Conservation (phyloP, 2,113 vertebrate genomes). For the Saimiri boliviensis region DNA sequence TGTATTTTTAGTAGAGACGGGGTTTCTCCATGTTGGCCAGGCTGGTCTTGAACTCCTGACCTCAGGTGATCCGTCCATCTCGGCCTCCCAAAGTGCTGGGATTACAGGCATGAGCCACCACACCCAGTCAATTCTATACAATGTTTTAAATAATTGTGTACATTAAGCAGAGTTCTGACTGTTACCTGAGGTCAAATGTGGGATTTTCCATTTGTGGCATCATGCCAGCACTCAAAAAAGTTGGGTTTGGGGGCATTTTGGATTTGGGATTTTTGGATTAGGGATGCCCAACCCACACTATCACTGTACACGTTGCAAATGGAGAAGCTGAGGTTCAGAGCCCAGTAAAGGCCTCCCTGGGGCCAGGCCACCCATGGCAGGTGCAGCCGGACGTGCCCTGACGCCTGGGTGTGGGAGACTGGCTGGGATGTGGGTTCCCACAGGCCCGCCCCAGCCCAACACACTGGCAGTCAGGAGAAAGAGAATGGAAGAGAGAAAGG, state of each 20-base stretch:
- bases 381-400: rapidly evolving
- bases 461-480: neutral
- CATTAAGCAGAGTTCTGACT: neutral
- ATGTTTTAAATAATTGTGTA: neutral
- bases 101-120: neutral
- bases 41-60: neutral
- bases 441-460: rapidly evolving
- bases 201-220: neutral
- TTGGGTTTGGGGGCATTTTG: neutral
- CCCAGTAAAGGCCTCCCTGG: rapidly evolving
- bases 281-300: neutral
- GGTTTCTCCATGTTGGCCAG: neutral
- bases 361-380: neutral
- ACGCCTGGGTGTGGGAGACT: rapidly evolving
- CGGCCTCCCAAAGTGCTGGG: neutral
- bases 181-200: neutral
- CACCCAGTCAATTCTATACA: too few relatives aligned
- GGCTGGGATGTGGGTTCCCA: rapidly evolving
- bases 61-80: neutral
- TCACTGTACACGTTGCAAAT: too few relatives aligned
- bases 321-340: neutral
- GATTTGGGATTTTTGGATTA: neutral
- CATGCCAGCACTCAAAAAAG: neutral
- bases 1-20: neutral
- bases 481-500: neutral